Conservation (phyloP, 1,140 invertebrate genomes). For the Metopolophium dirhodum region DNA sequence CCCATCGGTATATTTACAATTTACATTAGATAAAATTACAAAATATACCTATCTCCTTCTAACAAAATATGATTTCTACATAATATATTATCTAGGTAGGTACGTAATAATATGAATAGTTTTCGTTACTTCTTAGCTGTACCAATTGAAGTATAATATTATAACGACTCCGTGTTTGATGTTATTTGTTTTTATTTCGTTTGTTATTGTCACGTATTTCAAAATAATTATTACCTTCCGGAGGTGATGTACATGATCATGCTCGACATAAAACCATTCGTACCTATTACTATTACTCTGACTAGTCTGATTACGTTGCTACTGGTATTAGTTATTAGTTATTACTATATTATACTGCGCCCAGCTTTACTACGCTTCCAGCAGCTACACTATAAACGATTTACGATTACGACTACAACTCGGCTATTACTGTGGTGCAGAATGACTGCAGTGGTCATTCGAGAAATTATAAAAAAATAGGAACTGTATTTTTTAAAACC, state of each 20-base stretch:
- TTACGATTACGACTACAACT: neutral
- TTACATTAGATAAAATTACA: neutral
- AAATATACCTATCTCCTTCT: neutral
- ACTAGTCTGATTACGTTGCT: neutral
- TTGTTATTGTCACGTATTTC: conserved; percentile 21
- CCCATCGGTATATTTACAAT: neutral
- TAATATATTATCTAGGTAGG: neutral
- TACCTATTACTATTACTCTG: neutral
- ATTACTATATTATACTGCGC: neutral
- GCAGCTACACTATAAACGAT: neutral
- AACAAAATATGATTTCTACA: neutral
- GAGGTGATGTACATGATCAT: neutral
- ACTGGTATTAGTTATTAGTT: neutral
- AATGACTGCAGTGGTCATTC: neutral
- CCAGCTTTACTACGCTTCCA: neutral
- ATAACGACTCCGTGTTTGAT: neutral
- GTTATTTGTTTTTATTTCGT: neutral
- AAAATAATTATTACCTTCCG: neutral
- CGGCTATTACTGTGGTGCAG: neutral
- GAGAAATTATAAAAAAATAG: neutral
- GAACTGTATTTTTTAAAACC: neutral
- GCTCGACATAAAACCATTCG: neutral
- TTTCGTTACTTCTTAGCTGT: neutral
- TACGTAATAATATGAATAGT: neutral
- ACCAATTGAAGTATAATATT: neutral